Conservation (phyloP, 2,888 invertebrate genomes). For the Villa cingulata region DNA sequence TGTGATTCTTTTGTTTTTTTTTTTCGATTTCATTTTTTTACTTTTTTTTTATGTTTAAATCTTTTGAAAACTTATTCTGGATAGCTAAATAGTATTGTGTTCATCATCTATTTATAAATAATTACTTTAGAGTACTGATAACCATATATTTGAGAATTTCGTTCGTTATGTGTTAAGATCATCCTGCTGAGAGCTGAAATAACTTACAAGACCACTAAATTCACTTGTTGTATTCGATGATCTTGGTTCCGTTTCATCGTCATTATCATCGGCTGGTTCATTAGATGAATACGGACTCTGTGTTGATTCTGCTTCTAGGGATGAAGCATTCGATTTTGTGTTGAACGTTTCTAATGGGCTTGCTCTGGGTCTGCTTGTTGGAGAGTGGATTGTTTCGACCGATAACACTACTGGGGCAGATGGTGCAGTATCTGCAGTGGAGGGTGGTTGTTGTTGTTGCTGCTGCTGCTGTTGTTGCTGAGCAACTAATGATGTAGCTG, state of each 20-base stretch:
- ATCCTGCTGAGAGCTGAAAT: constrained; percentile 83
- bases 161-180: constrained; percentile 64
- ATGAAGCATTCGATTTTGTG: constrained; percentile 14
- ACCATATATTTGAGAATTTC: no score
- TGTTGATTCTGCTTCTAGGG: constrained; percentile 16
- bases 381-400: neutral
- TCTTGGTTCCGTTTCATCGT: constrained; percentile 21
- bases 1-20: no score
- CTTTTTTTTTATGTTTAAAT: no score
- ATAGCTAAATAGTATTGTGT: no score
- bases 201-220: constrained; percentile 81
- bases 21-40: no score
- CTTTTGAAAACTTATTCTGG: no score
- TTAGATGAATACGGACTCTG: constrained; percentile 19
- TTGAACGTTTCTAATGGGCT: constrained; percentile 31
- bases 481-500: constrained; percentile 14
- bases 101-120: no score
- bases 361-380: constrained; percentile 22
- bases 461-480: constrained; percentile 12
- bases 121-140: no score
- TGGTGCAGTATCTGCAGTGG: constrained; percentile 10
- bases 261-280: constrained; percentile 13
- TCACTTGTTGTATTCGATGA: constrained; percentile 44
- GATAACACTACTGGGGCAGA: constrained; percentile 20
- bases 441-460: constrained; percentile 9